Evolutionary conservation across 1,140 invertebrate species (phyloP).

Genomic region (Dendroctonus valens): DNA sequence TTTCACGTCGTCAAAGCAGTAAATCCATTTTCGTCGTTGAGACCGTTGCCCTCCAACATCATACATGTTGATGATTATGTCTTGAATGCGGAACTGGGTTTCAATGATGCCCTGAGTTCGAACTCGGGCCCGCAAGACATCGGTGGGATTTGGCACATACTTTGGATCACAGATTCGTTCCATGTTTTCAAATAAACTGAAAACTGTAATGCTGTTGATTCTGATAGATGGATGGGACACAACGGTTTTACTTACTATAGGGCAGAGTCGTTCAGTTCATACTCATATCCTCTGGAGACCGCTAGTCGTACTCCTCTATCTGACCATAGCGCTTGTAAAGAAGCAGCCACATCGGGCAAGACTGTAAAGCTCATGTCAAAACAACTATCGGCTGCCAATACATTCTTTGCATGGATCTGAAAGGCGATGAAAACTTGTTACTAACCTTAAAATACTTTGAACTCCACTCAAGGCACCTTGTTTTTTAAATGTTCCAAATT

Average conservation of each 20-base stretch:
- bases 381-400: conserved; percentile 52
- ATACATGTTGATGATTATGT: conserved; percentile 63
- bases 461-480: conserved; percentile 50
- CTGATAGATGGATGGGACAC: background rate
- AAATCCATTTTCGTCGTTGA: conserved; percentile 75
- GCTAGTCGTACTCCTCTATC: conserved; percentile 62
- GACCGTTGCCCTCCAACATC: conserved; percentile 71
- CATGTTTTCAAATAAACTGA: conserved; percentile 69
- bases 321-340: conserved; percentile 57
- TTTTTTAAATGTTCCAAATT: conserved; percentile 62
- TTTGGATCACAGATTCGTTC: conserved; percentile 62
- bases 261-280: conserved; percentile 75
- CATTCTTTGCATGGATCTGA: conserved; percentile 53
- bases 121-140: conserved; percentile 69
- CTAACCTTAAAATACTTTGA: too few relatives aligned
- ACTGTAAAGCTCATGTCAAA: conserved; percentile 56
- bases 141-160: conserved; percentile 70
- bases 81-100: conserved; percentile 71
- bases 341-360: conserved; percentile 52
- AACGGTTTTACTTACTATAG: conserved; percentile 59
- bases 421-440: conserved; percentile 23
- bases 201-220: conserved; percentile 32
- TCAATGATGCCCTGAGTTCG: conserved; percentile 76
- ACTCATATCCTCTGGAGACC: conserved; percentile 67
- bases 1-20: conserved; percentile 68